Evolutionary conservation across 1,140 invertebrate genomes (phyloP).

Genomic region (Drosophila persimilis): DNA sequence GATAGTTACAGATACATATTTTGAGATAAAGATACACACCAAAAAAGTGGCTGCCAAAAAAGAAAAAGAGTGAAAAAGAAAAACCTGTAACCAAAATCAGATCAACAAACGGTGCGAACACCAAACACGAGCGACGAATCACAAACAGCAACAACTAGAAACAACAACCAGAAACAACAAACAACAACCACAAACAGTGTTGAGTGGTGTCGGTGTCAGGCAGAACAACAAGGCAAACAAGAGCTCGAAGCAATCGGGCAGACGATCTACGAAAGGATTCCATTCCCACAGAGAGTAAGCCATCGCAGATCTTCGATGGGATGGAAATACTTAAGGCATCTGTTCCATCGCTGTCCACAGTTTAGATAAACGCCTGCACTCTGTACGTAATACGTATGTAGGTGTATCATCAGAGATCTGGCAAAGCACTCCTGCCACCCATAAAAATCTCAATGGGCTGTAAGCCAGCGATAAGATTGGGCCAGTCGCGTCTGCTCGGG

Average conservation of each 20-base stretch:
- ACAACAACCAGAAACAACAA: slow-evolving; percentile 30
- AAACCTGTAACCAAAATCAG: slow-evolving; percentile 60
- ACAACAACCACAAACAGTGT: slow-evolving; percentile 17
- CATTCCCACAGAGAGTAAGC: slow-evolving; percentile 14
- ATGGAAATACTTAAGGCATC: slow-evolving; percentile 15
- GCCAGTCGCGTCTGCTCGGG: slow-evolving; percentile 29
- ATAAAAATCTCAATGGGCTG: slow-evolving; percentile 33
- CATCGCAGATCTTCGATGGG: slow-evolving; percentile 34
- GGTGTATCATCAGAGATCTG: slow-evolving; percentile 29
- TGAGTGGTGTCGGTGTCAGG: slow-evolving; percentile 38
- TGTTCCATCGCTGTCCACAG: slow-evolving; percentile 22
- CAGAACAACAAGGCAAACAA: slow-evolving; percentile 34
- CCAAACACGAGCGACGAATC: slow-evolving; percentile 54
- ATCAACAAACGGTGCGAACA: slow-evolving; percentile 63
- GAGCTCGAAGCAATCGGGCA: slow-evolving; percentile 20
- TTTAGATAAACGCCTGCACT: slow-evolving; percentile 15
- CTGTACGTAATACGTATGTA: slow-evolving; percentile 1
- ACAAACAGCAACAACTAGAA: slow-evolving; percentile 16
- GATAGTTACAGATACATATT: slow-evolving; percentile 60
- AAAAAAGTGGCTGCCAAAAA: slow-evolving; percentile 42
- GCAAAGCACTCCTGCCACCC: neutral
- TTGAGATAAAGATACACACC: slow-evolving; percentile 48
- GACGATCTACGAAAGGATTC: slow-evolving; percentile 39
- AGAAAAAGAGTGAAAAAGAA: slow-evolving; percentile 22
- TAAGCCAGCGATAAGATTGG: slow-evolving; percentile 35